Conservation (phyloP, 2,888 invertebrate species). For the Cheilosia impressa region DNA sequence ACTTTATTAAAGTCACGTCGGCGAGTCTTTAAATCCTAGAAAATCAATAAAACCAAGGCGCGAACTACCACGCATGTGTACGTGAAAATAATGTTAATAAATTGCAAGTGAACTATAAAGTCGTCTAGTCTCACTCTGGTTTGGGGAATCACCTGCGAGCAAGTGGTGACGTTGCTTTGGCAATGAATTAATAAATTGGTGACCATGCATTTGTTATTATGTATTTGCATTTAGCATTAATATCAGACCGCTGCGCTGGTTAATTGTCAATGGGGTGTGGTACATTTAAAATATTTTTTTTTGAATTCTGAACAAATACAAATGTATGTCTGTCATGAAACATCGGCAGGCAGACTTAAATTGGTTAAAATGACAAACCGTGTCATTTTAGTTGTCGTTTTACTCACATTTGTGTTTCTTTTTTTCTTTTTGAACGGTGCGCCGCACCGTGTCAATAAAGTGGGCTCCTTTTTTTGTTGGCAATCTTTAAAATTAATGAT, state of each 20-base stretch:
- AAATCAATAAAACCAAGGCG: slow-evolving; percentile 8
- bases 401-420: not conserved
- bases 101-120: not conserved
- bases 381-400: not conserved
- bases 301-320: slow-evolving; percentile 5
- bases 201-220: not conserved
- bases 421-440: not conserved
- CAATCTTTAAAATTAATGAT: slow-evolving; percentile 16
- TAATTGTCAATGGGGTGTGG: slow-evolving; percentile 3
- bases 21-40: not conserved
- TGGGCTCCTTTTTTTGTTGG: not conserved
- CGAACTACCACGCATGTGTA: not conserved
- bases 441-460: not conserved
- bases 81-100: not conserved
- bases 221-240: slow-evolving; percentile 14
- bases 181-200: slow-evolving; percentile 10
- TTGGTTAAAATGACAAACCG: slow-evolving; percentile 8
- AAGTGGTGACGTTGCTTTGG: slow-evolving; percentile 3
- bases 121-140: not conserved
- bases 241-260: not conserved
- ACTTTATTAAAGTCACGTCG: not conserved
- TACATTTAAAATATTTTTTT: not conserved
- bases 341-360: not conserved
- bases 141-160: slow-evolving; percentile 35
- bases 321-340: not conserved